These are phyloP conservation scores for Acinonyx jubatus DNA, from an alignment of 2,113 vertebrate species.

Conservation along the genomic window DNA sequence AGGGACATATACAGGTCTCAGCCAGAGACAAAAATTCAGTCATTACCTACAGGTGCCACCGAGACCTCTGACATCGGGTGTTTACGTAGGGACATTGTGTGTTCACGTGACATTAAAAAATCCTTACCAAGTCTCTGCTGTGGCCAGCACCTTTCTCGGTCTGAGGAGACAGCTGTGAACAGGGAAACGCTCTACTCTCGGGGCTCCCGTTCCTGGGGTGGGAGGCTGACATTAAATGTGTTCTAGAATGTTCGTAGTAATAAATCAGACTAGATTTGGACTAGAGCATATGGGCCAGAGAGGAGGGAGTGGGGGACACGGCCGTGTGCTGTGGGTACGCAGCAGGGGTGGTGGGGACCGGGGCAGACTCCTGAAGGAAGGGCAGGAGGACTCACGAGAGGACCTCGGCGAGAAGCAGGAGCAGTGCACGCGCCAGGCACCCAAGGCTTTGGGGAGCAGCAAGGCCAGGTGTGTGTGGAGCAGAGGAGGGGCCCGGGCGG, in stretches of 20 bases:
- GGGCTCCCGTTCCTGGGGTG: not conserved
- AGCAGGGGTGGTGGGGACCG: not conserved
- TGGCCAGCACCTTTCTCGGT: not conserved
- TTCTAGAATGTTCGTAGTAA: not conserved
- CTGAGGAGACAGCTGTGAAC: not conserved
- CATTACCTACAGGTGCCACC: not conserved
- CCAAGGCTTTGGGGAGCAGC: not conserved
- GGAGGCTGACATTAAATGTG: not conserved
- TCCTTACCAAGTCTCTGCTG: not conserved
- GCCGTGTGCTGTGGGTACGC: not conserved
- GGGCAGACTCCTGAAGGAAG: not conserved
- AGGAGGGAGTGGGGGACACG: not conserved
- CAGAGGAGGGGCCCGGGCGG: not conserved
- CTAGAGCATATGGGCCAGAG: too few species aligned
- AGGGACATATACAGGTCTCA: not conserved
- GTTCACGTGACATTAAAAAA: not conserved
- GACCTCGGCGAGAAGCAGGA: not conserved
- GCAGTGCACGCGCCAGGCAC: not conserved
- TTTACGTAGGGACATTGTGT: not conserved
- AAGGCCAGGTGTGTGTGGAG: not conserved
- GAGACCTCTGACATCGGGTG: not conserved
- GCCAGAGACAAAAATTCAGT: not conserved
- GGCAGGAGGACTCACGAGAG: not conserved
- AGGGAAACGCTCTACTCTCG: not conserved
- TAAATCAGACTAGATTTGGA: not conserved